phyloP scores from a whole-genome alignment of 1,140 invertebrate genomes.

The Battus philenor region DNA sequence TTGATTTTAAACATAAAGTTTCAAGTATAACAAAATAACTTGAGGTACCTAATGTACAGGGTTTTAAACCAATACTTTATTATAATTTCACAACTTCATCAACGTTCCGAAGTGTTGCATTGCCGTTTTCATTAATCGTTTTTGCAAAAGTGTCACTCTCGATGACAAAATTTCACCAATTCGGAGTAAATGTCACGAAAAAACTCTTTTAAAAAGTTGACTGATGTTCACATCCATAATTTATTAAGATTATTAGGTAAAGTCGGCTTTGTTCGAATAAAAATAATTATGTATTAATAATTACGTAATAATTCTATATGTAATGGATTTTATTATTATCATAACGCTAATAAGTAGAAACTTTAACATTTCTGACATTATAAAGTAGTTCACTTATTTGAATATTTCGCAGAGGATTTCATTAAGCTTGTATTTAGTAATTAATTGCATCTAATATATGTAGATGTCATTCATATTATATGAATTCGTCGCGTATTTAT shows the following conservation, averaged over 20 bases:
- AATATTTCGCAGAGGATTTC: not conserved
- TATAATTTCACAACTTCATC: not conserved
- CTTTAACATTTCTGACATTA: conserved; percentile 1
- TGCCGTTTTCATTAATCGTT: not conserved
- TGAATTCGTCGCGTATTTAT: too few species aligned
- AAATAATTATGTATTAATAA: not conserved
- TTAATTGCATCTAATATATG: too few species aligned
- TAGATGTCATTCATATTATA: conserved; percentile 6
- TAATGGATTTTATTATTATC: conserved; percentile 1
- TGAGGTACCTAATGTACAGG: conserved; percentile 10
- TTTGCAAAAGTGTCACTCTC: conserved; percentile 10
- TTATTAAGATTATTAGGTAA: conserved; percentile 1
- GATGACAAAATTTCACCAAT: not conserved
- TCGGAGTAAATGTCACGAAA: not conserved
- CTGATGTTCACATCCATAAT: conserved; percentile 21
- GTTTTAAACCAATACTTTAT: not conserved
- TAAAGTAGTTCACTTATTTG: not conserved
- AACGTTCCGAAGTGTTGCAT: not conserved
- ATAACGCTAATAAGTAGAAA: not conserved
- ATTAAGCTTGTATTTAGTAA: conserved; percentile 7
- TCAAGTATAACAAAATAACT: too few species aligned
- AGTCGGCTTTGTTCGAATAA: too few species aligned
- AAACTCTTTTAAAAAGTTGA: not conserved
- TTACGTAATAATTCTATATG: not conserved
- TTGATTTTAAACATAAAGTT: too few species aligned